Base-by-base conservation (phyloP, 2,113 vertebrate species). In the Psephotus haematonotus region DNA sequence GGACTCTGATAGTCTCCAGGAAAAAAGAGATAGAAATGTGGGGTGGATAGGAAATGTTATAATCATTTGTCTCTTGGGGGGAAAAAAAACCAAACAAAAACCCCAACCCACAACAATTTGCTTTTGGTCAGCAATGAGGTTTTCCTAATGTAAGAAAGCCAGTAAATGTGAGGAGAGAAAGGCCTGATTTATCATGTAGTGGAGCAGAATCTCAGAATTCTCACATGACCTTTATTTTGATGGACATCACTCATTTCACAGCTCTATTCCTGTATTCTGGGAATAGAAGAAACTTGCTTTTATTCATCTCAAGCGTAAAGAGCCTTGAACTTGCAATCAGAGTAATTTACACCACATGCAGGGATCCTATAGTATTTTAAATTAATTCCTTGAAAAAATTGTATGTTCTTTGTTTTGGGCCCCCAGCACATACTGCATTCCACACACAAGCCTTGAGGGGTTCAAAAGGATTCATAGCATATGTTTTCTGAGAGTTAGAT, bases 311-410 rank as follows among this genome's bases (percentile, higher is more conserved):
- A 22, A 44, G 17, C 46, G 53, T 64, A 81, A 81, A 93, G 23
- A 90, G 28, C n/a, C 41, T 83, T 92, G 71, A 90, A 94, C 80
- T 80, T 75, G 39, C 24, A 75, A 47, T 64, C 37, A 55, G 59
- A 71, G 46, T 86, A 75, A 88, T 95, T 91, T 79, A 68, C 6
- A 43, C 41, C 49, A 17, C n/a, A 39, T 64, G 27, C 46, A 83
- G 50, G 53, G 77, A 64, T 78, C 68, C 68, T 62, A 37, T 2
- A 50, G n/a, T 86, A 63, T 71, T 91, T 88, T 59, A 68, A 71
- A 78, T 90, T 80, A 94, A 88, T 82, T 92, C 76, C n/a, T 83
- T 81, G 60, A 86, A 88, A 86, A 83, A 93, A 70, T 75, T 88
- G 24, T 83, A 10, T 22, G 4, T 63, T 62, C 91, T 82, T 95